Evolutionary conservation across 92 coral and sea anemone species (phyloP), one percentile per base, ranked within the genome.

Genomic region (Meandrina meandrites): DNA sequence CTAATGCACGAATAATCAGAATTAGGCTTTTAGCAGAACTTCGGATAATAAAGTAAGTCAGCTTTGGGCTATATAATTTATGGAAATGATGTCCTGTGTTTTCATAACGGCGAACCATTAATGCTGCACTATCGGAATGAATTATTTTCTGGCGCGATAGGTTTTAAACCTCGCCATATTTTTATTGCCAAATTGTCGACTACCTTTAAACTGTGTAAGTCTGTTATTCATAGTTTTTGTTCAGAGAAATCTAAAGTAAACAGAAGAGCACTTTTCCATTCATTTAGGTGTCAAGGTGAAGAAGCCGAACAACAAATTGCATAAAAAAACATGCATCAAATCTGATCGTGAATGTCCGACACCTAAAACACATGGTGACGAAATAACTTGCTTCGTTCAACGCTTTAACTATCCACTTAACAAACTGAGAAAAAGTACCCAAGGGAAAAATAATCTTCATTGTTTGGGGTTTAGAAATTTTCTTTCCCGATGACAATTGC

Each of bases 281-380:
- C 81, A 85, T 40, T 81, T 78, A 57, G 73, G 76, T 85, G 88
- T 77, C 88, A 85, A 51, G 18, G 14, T 85, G 82, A 79, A 85
- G 77, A 85, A 47, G 42, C 32, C 36, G 76, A 71, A 76, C 64
- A 62, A 77, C 50, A 85, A 21, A 45, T 28, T 27, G 15, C 50
- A 27, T 32, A 58, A 17, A 73, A 56, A 19, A 40, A 30, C 42
- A 34, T 48, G 5, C 31, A 10, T 32, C 68, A 51, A 53, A 35
- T 72, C 22, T 32, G 30, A 48, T 17, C 77, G 67, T 28, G 60
- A 15, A 34, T 8, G 66, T 27, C 77, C 17, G 21, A 31, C 30
- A 22, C 14, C n/a, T 14, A 18, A 12, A 11, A 6, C 60, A 16
- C 50, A 47, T 58, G 47, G 21, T 11, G 51, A 81, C 28, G 8